These are phyloP conservation scores for Dioctria linearis DNA, from an alignment of 2,888 invertebrate genomes.

Conservation along the genomic window DNA sequence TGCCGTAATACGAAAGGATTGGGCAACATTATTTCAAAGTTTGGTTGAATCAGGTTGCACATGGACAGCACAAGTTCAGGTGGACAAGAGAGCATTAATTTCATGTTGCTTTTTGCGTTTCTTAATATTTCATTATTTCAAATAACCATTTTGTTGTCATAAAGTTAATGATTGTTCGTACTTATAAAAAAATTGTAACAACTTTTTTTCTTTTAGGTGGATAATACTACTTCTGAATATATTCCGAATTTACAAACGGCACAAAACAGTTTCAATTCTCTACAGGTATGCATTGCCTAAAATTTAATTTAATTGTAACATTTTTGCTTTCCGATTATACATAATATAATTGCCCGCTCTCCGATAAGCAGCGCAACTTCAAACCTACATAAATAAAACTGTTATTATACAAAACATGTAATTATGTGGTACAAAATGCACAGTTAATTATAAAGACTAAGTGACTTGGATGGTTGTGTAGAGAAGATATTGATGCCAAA, in stretches of 20 bases:
- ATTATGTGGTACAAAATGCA: too few species aligned
- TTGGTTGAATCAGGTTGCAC: constrained; percentile 88
- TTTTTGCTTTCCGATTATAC: too few species aligned
- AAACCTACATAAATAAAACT: too few species aligned
- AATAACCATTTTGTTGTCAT: constrained; percentile 9
- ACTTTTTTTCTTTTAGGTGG: constrained; percentile 57
- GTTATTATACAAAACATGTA: too few species aligned
- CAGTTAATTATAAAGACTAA: too few species aligned
- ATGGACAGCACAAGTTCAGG: constrained; percentile 85
- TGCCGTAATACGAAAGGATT: constrained; percentile 77
- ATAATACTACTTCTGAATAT: constrained; percentile 57
- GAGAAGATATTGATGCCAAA: too few species aligned
- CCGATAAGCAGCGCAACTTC: too few species aligned
- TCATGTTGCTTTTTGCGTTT: constrained; percentile 34
- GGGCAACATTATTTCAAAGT: constrained; percentile 89
- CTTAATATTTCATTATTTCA: constrained; percentile 27
- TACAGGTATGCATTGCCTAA: constrained; percentile 53
- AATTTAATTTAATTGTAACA: not conserved
- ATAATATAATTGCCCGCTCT: too few species aligned
- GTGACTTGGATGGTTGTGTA: too few species aligned
- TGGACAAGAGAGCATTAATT: constrained; percentile 63
- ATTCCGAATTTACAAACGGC: constrained; percentile 59
- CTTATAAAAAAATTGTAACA: not conserved
- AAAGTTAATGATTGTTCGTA: not conserved
- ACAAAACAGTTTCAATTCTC: constrained; percentile 59